These are phyloP conservation scores for Dasyprocta punctata DNA, from an alignment of 2,113 vertebrate genomes.

Conservation along the genomic window DNA sequence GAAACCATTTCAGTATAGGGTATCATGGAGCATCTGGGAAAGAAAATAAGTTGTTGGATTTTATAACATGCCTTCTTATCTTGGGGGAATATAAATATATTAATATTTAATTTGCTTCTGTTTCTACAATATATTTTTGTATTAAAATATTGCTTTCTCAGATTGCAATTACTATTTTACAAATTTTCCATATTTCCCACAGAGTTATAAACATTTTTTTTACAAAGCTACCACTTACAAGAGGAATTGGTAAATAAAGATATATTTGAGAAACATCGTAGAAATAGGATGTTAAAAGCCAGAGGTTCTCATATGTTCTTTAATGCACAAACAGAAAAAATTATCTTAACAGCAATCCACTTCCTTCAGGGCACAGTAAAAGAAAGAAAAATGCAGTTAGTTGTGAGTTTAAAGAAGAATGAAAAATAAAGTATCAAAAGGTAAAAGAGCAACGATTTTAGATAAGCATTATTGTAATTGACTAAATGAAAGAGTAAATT, in stretches of 20 bases:
- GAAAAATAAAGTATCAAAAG: background rate
- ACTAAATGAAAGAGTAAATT: background rate
- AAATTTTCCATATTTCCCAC: background rate
- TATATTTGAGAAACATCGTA: background rate
- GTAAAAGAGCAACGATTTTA: background rate
- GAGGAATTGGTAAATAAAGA: background rate
- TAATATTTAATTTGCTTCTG: conserved; percentile 28
- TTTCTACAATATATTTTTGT: background rate
- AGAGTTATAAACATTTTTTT: background rate
- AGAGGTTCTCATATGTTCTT: background rate
- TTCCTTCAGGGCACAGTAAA: background rate
- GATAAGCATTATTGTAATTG: background rate
- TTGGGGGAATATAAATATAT: background rate
- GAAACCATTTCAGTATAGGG: background rate
- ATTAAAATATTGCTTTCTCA: background rate
- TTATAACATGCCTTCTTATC: background rate
- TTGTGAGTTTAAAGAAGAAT: background rate
- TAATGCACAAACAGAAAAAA: conserved; percentile 1
- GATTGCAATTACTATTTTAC: background rate
- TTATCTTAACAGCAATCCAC: background rate
- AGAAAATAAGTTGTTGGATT: background rate
- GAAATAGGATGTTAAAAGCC: background rate
- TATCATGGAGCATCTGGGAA: background rate
- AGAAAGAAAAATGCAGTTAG: background rate
- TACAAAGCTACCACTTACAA: background rate